Evolutionary conservation across 1,140 invertebrate genomes (phyloP), one percentile per base, ranked within the genome.

Genomic region (Drosophila nasuta): DNA sequence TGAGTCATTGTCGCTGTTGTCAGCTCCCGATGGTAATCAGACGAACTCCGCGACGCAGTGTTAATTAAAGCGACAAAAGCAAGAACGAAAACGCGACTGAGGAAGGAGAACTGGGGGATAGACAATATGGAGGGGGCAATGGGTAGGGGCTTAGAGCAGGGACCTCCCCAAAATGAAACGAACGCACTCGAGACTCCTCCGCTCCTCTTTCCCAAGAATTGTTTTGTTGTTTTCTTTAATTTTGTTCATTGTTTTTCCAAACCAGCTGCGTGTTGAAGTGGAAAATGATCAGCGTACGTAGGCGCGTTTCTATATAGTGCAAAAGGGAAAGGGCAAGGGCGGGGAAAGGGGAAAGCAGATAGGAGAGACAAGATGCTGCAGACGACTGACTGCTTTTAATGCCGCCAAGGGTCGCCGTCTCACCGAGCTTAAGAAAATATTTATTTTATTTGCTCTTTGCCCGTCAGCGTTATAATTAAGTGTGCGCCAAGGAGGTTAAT

Each of bases 51-150:
- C 81, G 59, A 75, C 49, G 63, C 46, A 52, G 58, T 54, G 56
- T 75, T 86, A 86, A 86, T 86, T 86, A 81, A 75, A 73, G 64
- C 71, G 78, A 70, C 78, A 81, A 86, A 76, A 71, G 65, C 52
- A 11, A 17, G 20, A 58, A 52, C 49, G 49, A 20, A 45, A 13
- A 25, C 11, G 7, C 13, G 3, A 13, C 13, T 41, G 20, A 10
- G 43, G 17, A 43, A 25, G 62, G 38, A 41, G 45, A 17, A n/a
- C 3, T 13, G 46, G 20, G 43, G 56, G 13, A 20, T 17, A 43
- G 6, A 48, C 7, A 20, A 41, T 4, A 25, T 17, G 30, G 48
- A 41, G 6, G n/a, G 20, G 11, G 20, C 20, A 25, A 25, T 25
- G 20, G 20, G 3, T 25, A 25, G 20, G 20, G 20, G 3, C 20